Base-by-base conservation (phyloP, 2,888 invertebrate species). In the Neria commutata region DNA sequence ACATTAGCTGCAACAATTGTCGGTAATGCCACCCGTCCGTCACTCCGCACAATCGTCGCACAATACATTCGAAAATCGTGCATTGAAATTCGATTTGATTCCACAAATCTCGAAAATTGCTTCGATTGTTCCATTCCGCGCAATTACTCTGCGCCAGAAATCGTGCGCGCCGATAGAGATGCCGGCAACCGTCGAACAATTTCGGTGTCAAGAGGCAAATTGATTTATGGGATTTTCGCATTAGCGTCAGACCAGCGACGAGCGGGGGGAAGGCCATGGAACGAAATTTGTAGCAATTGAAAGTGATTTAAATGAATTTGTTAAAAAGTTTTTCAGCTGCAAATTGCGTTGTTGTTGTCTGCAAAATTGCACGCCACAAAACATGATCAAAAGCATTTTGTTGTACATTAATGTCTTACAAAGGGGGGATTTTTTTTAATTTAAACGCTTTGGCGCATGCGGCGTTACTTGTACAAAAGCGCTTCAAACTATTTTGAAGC, bases 151-250 rank as follows among this genome's bases (percentile, higher is more conserved):
- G 5, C 4, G 17, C 42, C 4, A 5, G 21, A 6, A 42, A 42
- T n/a, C n/a, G n/a, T n/a, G n/a, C 17, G 42, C 17, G 19, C 19
- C 42, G 10, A 42, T 42, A 42, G 21, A n/a, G 14, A n/a, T 37
- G n/a, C 6, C 8, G 21, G n/a, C n/a, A 21, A 21, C 42, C n/a
- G n/a, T n/a, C n/a, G n/a, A 42, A 5, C 42, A 19, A 49, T 42
- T 58, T 58, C 10, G 47, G 49, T 61, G 63, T 61, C 63, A 61
- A 60, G 45, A 58, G 58, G 63, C 60, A 63, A 63, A 65, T 63
- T 63, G 65, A 63, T 63, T 63, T 62, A 62, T 60, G 63, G 50
- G 54, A 58, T 59, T 58, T 62, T 29, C 25, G 11, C 26, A 42
- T 49, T 56, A 42, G 33, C 37, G 37, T n/a, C n/a, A 37, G 16